Percentiles rank a stretch among this genome's conserved stretches.
Conservation (phyloP, 2,113 vertebrate genomes). For the Semicossyphus pulcher region DNA sequence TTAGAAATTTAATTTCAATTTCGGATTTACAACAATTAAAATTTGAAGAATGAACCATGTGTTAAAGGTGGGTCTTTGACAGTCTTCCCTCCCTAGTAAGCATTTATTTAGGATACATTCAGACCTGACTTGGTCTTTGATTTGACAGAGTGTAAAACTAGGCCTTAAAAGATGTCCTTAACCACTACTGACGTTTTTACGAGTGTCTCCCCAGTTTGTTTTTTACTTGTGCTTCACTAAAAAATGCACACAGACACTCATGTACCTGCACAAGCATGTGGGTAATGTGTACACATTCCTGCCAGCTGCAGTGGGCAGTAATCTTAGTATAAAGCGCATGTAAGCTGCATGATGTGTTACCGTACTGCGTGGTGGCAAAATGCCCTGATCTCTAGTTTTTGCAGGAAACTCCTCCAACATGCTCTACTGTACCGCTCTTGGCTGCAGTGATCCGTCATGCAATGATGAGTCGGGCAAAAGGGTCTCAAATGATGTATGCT, state of each 20-base stretch:
- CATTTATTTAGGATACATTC: too few relatives aligned
- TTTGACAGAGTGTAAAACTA: not conserved
- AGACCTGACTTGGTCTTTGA: too few relatives aligned
- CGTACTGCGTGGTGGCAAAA: too few relatives aligned
- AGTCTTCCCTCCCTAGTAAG: too few relatives aligned
- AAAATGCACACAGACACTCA: not conserved
- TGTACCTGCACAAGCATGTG: not conserved
- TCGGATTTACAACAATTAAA: too few relatives aligned
- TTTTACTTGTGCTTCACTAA: not conserved
- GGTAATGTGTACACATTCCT: not conserved
- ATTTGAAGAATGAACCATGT: too few relatives aligned
- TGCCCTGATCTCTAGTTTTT: not conserved
- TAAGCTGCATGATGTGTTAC: not conserved
- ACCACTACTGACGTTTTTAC: not conserved
- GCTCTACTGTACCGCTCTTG: not conserved
- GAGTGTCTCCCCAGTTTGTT: not conserved
- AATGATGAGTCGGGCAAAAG: constrained; percentile 17
- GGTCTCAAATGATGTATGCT: not conserved
- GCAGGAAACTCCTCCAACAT: not conserved
- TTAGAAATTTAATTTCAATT: too few relatives aligned
- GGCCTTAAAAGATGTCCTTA: not conserved
- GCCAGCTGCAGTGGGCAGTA: not conserved
- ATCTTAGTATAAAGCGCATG: not conserved
- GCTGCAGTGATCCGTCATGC: constrained; percentile 21
- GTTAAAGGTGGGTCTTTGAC: too few relatives aligned